Conservation (phyloP, 2,113 vertebrate species). For the Tricholaema leucomelas region DNA sequence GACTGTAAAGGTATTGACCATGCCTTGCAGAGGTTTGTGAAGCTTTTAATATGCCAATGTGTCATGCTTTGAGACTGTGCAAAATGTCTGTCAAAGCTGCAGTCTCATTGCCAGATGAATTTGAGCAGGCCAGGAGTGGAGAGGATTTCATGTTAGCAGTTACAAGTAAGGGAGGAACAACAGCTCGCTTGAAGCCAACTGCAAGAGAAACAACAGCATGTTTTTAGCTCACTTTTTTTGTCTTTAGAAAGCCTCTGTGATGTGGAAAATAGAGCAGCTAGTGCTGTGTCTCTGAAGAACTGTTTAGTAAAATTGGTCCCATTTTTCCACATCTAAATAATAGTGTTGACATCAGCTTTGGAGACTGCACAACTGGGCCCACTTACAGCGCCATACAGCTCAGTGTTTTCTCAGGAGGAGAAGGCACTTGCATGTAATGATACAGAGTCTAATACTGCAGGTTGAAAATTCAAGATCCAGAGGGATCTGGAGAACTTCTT, state of each 20-base stretch:
- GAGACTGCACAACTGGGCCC: not conserved
- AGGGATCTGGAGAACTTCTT: not conserved
- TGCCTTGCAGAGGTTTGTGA: not conserved
- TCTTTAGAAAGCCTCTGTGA: not conserved
- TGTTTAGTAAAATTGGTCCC: not conserved
- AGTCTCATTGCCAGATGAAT: not conserved
- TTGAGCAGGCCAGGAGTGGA: not conserved
- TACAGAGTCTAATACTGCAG: not conserved
- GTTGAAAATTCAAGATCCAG: not conserved
- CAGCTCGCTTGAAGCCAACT: not conserved
- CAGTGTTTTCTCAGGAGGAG: not conserved
- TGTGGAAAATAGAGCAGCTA: not conserved
- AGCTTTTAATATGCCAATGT: not conserved
- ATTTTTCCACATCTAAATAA: not conserved
- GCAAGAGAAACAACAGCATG: not conserved
- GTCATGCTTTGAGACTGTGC: not conserved
- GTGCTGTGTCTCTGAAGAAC: not conserved
- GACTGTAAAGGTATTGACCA: not conserved
- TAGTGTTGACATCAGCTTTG: not conserved
- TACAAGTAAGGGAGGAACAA: not conserved
- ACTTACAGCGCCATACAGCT: not conserved
- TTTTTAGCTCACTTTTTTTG: not conserved
- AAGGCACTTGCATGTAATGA: not conserved
- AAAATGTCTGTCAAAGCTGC: not conserved
- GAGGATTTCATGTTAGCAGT: not conserved